Conservation (phyloP, 2,797 vertebrate genomes). For the Fistularia tabacaria region DNA sequence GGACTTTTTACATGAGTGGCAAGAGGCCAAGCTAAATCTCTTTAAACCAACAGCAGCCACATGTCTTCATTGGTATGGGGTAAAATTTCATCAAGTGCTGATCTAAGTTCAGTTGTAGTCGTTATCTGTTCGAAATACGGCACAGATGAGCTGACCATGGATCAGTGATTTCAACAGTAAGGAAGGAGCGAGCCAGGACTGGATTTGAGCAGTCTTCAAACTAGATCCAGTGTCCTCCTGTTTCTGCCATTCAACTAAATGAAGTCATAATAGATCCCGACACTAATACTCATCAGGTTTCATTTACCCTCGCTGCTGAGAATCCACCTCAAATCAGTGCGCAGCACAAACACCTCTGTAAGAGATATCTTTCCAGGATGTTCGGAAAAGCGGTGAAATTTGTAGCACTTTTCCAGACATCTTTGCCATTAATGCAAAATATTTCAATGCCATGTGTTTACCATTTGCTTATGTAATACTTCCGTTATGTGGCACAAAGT, state of each 20-base stretch:
- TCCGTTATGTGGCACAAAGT: conserved; percentile 5
- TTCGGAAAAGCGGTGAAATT: conserved; percentile 48
- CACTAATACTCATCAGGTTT: conserved; percentile 66
- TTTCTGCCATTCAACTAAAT: conserved; percentile 72
- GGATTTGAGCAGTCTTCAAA: conserved; percentile 56
- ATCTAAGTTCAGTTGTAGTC: conserved; percentile 63
- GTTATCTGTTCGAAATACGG: conserved; percentile 52
- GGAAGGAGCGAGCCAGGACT: conserved; percentile 42
- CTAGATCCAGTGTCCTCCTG: conserved; percentile 63
- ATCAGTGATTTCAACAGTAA: conserved; percentile 42
- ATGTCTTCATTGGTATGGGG: conserved; percentile 58
- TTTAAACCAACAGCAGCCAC: conserved; percentile 69
- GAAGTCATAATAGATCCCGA: conserved; percentile 65
- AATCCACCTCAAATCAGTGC: conserved; percentile 47
- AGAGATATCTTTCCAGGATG: conserved; percentile 47
- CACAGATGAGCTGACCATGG: conserved; percentile 53
- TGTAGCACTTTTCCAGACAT: conserved; percentile 33
- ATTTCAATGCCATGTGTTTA: conserved; percentile 16
- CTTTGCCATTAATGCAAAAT: conserved; percentile 16
- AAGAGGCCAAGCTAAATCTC: conserved; percentile 65
- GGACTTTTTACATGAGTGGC: conserved; percentile 70
- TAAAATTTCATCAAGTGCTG: conserved; percentile 59
- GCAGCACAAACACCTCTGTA: conserved; percentile 41
- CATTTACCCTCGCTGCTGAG: conserved; percentile 48
- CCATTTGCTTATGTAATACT: conserved; percentile 1